Base-by-base conservation (phyloP, 1,140 invertebrate genomes). In the Pogonomyrmex californicus region DNA sequence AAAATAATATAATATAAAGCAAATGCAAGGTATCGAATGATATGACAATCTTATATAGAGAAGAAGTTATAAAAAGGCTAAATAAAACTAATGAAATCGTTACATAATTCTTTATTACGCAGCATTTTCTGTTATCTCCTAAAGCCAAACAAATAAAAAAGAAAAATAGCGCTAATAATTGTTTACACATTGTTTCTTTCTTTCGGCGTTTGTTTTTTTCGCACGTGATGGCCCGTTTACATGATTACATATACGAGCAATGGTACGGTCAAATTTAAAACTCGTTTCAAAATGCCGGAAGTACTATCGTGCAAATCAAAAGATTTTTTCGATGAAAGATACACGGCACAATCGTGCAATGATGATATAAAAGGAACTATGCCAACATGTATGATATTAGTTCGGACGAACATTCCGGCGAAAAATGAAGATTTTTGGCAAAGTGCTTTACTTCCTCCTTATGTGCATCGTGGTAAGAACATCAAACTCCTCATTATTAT, bases 261-360 rank as follows among this genome's bases (percentile, higher is more conserved):
- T 17, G 30, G 47, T 33, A 38, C 6, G 30, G 10, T 60, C 30
- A 60, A 60, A 3, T 38, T 17, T 36, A n/a, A 60, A 73, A 83
- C 30, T 71, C 12, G 10, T 49, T 83, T 73, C 14, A 23, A 70
- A 90, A 30, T 90, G 10, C 85, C 89, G 89, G 89, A 90, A 90
- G 23, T 44, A 41, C 36, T n/a, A 62, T 51, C 23, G 33, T 14
- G 56, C 51, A 81, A 78, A 78, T 12, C 36, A 70, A 71, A 41
- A 75, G 49, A 33, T 68, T 68, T 87, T 70, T 66, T 14, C 56
- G 77, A 89, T 70, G n/a, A 6, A 85, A 88, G 71, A 90, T 89
- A 87, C 63, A 58, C 5, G 44, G 12, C 56, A 54, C 71, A 87
- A 90, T 90, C 23, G 14, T 66, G 41, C 5, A 6, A 4, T 70